Conservation (phyloP, 2,797 vertebrate species). For the Pantherophis alleghaniensis region DNA sequence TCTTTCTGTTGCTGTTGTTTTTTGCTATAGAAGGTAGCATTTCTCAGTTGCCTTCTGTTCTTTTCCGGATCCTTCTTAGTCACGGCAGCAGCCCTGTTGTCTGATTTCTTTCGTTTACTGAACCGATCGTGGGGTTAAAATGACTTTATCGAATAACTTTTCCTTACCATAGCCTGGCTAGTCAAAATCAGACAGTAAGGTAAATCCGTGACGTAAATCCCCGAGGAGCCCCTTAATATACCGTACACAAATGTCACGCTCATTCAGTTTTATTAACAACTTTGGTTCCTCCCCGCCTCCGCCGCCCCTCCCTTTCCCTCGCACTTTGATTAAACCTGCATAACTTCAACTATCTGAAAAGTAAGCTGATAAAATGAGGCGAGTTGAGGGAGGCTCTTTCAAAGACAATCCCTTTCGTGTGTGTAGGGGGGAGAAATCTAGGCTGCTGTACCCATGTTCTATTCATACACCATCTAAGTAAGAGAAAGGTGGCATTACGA, state of each 20-base stretch:
- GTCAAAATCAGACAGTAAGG: neutral
- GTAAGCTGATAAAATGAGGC: neutral
- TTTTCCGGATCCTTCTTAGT: neutral
- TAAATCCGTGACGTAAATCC: neutral
- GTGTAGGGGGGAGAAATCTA: neutral
- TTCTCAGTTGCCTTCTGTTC: neutral
- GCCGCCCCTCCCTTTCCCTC: neutral
- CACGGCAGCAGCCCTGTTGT: neutral
- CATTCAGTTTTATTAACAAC: neutral
- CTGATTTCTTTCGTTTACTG: neutral
- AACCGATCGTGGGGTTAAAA: neutral
- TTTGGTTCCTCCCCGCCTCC: neutral
- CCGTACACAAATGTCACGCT: neutral
- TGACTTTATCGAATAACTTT: neutral
- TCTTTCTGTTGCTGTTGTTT: neutral
- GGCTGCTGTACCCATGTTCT: neutral
- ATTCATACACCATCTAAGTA: neutral
- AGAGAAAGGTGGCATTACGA: neutral
- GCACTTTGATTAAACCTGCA: neutral
- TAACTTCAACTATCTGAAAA: neutral
- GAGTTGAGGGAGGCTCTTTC: neutral
- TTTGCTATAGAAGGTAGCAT: neutral
- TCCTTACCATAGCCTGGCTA: neutral
- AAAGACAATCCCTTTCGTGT: neutral
- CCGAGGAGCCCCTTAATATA: neutral